Base-by-base conservation (phyloP, 2,113 vertebrate genomes). In the Apeltes quadracus region DNA sequence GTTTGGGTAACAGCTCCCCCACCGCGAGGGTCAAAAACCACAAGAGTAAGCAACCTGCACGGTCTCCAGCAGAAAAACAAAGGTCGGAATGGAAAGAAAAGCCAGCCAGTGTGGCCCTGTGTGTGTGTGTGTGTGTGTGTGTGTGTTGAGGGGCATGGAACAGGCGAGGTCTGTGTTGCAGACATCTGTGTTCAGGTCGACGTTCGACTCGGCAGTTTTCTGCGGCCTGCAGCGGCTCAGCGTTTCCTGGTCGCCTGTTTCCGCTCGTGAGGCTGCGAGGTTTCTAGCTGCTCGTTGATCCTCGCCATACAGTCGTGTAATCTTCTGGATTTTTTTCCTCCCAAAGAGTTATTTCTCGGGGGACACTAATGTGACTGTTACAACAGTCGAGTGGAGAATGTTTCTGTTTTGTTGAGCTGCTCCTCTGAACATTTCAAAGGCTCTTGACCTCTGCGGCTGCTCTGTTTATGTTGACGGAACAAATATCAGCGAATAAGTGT, bases 121-220 rank as follows among this genome's bases (percentile, higher is more conserved):
- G 63, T 69, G 61, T 27, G 18, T 81, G 25, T 43, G 38, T 57
- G 50, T 53, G 32, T 69, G 46, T 36, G 61, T 39, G 58, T 43
- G 48, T 41, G 75, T 59, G 53, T 0, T 25, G 38, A 54, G 51
- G 64, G 61, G 25, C 29, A 61, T 22, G 20, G 58, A 72, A 61
- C 48, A 65, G 67, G 43, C 38, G 0, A 20, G 59, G 29, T 61
- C 58, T 79, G 39, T 68, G 36, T n/a, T 50, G 67, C 29, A 43
- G 84, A 85, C 85, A 86, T 90, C 84, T 86, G 87, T 85, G 85
- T 91, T 89, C 79, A 73, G 75, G 58, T 64, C 2, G 3, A 46
- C 36, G 76, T 79, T 78, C 12, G n/a, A n/a, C n/a, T n/a, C n/a
- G n/a, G n/a, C n/a, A n/a, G n/a, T n/a, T n/a, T n/a, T n/a, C n/a